These are phyloP conservation scores for Verasper variegatus DNA, from an alignment of 2,113 vertebrate species.

Conservation along the genomic window DNA sequence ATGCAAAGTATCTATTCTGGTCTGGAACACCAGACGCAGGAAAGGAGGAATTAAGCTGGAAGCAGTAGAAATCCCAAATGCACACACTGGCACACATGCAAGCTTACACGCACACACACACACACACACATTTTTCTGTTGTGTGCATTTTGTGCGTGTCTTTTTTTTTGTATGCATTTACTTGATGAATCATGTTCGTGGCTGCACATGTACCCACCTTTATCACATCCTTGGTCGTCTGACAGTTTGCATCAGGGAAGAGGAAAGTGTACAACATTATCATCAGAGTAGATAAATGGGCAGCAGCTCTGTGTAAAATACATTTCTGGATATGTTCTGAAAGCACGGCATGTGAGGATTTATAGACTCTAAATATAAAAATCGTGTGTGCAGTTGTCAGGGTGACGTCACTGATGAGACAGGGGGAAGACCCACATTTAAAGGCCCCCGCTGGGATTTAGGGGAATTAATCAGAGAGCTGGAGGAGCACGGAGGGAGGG, in stretches of 20 bases:
- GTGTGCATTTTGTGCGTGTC: neutral
- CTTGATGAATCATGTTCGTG: neutral
- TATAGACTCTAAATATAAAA: neutral
- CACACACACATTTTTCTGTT: neutral
- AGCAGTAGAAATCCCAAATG: slow-evolving; percentile 54
- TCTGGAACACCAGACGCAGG: slow-evolving; percentile 49
- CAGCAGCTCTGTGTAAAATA: neutral
- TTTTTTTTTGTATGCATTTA: slow-evolving; percentile 1
- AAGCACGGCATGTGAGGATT: neutral
- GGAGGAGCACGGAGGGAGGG: slow-evolving; percentile 35
- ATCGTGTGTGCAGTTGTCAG: neutral
- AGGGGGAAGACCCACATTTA: slow-evolving; percentile 15
- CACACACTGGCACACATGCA: slow-evolving; percentile 15
- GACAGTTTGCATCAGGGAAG: slow-evolving; percentile 76
- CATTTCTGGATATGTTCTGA: neutral
- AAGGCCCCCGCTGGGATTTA: slow-evolving; percentile 35
- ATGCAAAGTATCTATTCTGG: slow-evolving; percentile 40
- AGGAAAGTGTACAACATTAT: slow-evolving; percentile 24
- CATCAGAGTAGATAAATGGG: neutral
- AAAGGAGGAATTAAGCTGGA: slow-evolving; percentile 54
- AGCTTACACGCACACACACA: neutral
- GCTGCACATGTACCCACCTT: slow-evolving; percentile 86
- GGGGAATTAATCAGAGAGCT: slow-evolving; percentile 48
- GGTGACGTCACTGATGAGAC: slow-evolving; percentile 29
- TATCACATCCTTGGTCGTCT: slow-evolving; percentile 95